A percentile compares a stretch with the other conserved stretches of the same genome.
Conservation (phyloP, 1,140 invertebrate genomes). For the Monomorium pharaonis region DNA sequence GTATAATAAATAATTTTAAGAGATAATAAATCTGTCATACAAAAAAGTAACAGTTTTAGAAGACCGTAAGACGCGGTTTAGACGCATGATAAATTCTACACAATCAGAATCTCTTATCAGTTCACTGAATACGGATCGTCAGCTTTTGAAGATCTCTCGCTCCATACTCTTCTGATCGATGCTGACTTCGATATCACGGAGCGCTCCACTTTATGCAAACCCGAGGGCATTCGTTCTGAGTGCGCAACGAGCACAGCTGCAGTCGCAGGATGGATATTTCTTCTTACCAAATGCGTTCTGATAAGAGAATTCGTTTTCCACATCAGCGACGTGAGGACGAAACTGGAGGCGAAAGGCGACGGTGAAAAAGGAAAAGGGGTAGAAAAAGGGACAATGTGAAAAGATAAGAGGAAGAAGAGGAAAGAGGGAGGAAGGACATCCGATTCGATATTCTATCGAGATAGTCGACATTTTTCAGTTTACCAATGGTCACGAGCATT, state of each 20-base stretch:
- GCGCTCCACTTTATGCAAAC: slow-evolving; percentile 19
- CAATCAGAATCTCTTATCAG: not conserved
- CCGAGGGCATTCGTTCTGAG: not conserved
- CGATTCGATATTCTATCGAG: slow-evolving; percentile 67
- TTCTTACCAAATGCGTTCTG: slow-evolving; percentile 43
- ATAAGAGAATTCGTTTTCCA: slow-evolving; percentile 63
- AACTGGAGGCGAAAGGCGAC: not conserved
- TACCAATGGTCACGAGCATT: slow-evolving; percentile 54
- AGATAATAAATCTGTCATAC: not conserved
- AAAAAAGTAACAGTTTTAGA: not conserved
- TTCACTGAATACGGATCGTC: not conserved
- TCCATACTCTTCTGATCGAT: slow-evolving; percentile 19
- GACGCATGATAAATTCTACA: too few species aligned
- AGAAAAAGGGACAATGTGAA: slow-evolving; percentile 31
- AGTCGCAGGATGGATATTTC: slow-evolving; percentile 44
- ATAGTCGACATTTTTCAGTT: slow-evolving; percentile 63
- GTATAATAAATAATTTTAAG: not conserved
- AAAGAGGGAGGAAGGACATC: not conserved
- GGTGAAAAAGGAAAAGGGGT: slow-evolving; percentile 2
- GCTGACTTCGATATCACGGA: slow-evolving; percentile 13
- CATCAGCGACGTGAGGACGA: slow-evolving; percentile 32
- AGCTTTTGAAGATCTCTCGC: not conserved
- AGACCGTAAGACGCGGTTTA: not conserved
- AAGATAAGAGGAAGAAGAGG: not conserved
- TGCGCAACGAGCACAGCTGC: slow-evolving; percentile 31